These are phyloP conservation scores for Oenanthe melanoleuca DNA, from an alignment of 2,113 vertebrate genomes.

Conservation along the genomic window DNA sequence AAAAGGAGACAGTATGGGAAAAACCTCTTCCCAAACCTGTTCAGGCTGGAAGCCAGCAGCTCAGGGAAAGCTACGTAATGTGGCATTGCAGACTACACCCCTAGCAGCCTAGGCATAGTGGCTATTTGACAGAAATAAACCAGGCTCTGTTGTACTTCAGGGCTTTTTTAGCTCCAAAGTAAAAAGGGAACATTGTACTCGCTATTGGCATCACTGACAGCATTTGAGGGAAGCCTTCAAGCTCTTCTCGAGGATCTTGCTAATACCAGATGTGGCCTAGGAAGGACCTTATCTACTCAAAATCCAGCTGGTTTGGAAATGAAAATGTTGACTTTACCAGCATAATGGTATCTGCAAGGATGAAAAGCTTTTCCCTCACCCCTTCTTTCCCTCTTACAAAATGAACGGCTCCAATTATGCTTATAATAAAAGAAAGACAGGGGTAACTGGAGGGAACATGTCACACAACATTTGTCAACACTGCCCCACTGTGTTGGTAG, in stretches of 20 bases:
- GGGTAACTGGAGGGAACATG: neutral
- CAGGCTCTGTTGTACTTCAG: neutral
- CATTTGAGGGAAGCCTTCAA: neutral
- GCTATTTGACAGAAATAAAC: neutral
- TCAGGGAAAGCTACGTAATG: neutral
- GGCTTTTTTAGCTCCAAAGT: neutral
- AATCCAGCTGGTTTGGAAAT: neutral
- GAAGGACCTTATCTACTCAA: neutral
- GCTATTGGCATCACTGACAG: neutral
- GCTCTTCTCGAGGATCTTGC: neutral
- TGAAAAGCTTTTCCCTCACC: accelerated
- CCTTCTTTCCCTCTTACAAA: neutral
- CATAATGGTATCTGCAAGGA: neutral
- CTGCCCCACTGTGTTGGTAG: neutral
- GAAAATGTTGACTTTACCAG: neutral
- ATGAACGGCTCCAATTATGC: neutral
- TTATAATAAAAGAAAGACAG: neutral
- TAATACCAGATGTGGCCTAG: neutral
- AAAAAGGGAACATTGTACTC: conserved; percentile 19
- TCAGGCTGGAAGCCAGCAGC: neutral
- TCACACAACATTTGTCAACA: neutral
- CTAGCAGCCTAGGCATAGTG: neutral
- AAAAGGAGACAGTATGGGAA: neutral
- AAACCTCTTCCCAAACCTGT: neutral
- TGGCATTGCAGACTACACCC: neutral